phyloP scores from a whole-genome alignment of 2,797 vertebrate genomes.

The Rachycentron canadum region DNA sequence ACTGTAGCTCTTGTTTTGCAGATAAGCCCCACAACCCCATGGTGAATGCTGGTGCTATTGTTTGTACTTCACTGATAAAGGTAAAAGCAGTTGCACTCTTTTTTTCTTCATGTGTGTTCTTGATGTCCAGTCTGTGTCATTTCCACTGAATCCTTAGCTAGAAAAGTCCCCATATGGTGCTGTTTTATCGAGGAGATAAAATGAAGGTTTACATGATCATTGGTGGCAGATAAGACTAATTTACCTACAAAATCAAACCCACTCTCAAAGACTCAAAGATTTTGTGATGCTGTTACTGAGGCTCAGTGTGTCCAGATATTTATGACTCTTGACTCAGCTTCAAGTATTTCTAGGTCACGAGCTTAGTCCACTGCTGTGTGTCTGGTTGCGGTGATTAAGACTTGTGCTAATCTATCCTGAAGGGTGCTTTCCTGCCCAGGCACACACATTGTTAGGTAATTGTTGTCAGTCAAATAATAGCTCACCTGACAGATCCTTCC shows the following conservation, averaged over 20 bases:
- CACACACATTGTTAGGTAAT: constrained; percentile 28
- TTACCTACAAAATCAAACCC: constrained; percentile 17
- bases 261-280: background rate
- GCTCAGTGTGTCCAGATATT: constrained; percentile 12
- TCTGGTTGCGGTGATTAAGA: constrained; percentile 58
- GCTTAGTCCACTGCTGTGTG: constrained; percentile 32
- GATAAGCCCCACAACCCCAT: constrained; percentile 99
- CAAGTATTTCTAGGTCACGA: constrained; percentile 40
- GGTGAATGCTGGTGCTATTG: constrained; percentile 99
- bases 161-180: constrained; percentile 17
- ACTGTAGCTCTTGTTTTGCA: constrained; percentile 77
- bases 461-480: background rate
- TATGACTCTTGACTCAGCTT: constrained; percentile 43
- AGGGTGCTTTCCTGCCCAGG: constrained; percentile 42
- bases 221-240: constrained; percentile 26
- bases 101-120: constrained; percentile 5
- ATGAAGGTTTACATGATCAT: constrained; percentile 33
- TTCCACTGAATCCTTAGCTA: constrained; percentile 30
- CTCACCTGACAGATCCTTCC: background rate
- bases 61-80: constrained; percentile 98
- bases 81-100: constrained; percentile 83
- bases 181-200: constrained; percentile 42
- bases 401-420: constrained; percentile 64
- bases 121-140: constrained; percentile 31
- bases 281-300: background rate